These are phyloP conservation scores for Drosophila pseudotakahashii DNA, from an alignment of 2,888 invertebrate genomes.

Conservation along the genomic window DNA sequence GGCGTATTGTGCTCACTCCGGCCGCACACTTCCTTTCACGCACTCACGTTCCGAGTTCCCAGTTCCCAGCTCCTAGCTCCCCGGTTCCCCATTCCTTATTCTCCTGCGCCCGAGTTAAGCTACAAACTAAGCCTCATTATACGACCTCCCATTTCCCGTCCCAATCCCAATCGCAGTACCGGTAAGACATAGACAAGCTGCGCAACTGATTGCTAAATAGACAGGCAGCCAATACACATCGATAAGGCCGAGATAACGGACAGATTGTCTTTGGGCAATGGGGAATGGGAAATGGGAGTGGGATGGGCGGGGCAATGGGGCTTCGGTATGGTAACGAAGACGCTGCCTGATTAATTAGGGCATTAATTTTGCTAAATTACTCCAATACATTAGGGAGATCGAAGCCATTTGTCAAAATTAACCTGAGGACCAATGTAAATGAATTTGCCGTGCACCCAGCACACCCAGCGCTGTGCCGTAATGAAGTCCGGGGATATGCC, in stretches of 20 bases:
- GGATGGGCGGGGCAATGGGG: not conserved
- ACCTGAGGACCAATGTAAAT: conserved; percentile 78
- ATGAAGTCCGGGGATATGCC: conserved; percentile 48
- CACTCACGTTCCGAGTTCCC: conserved; percentile 25
- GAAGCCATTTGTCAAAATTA: conserved; percentile 84
- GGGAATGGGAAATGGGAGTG: conserved; percentile 4
- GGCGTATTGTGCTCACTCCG: conserved; percentile 46
- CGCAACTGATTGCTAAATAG: conserved; percentile 60
- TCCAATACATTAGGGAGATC: conserved; percentile 83
- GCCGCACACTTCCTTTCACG: conserved; percentile 29
- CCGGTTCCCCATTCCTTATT: not conserved
- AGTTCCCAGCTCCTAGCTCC: too few species aligned
- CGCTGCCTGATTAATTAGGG: conserved; percentile 80
- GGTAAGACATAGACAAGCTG: conserved; percentile 41
- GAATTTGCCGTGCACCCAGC: conserved; percentile 49
- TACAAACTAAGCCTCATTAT: conserved; percentile 58
- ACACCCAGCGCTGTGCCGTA: too few species aligned
- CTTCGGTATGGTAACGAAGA: conserved; percentile 30
- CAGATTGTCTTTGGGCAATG: conserved; percentile 41
- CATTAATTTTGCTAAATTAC: conserved; percentile 84
- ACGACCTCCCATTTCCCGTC: conserved; percentile 5
- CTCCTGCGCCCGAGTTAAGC: conserved; percentile 33
- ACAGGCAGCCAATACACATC: conserved; percentile 56
- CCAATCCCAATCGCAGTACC: not conserved
- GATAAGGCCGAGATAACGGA: conserved; percentile 36